phyloP scores from a whole-genome alignment of 2,888 invertebrate species.

The Zeuzera pyrina region DNA sequence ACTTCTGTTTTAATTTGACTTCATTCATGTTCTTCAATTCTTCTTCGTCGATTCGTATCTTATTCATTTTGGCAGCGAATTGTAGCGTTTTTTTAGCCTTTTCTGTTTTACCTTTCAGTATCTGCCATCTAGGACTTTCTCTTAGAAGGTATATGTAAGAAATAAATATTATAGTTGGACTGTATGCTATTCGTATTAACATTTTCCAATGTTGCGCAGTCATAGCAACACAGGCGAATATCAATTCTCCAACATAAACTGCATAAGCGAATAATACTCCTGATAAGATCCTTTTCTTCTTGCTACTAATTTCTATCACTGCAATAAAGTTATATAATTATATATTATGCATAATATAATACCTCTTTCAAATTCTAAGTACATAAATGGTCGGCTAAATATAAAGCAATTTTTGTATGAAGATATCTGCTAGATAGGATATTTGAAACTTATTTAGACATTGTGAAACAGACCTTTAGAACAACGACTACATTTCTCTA shows the following conservation, averaged over 20 bases:
- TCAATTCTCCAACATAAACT: conserved; percentile 42
- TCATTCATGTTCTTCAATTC: conserved; percentile 33
- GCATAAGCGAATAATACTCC: conserved; percentile 44
- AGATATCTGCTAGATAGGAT: no score
- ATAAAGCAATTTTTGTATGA: no score
- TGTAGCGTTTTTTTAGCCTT: conserved; percentile 35
- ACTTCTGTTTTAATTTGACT: conserved; percentile 31
- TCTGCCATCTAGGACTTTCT: conserved; percentile 55
- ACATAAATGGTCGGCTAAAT: no score
- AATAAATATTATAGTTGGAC: conserved; percentile 39
- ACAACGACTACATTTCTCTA: no score
- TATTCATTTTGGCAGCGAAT: conserved; percentile 36
- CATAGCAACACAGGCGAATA: conserved; percentile 48
- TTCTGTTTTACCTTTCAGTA: conserved; percentile 41
- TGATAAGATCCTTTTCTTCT: conserved; percentile 35
- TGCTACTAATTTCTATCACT: conserved; percentile 52
- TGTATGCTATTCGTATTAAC: conserved; percentile 40
- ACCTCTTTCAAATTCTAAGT: no score
- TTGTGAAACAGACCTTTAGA: no score
- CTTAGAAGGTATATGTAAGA: conserved; percentile 30
- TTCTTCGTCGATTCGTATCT: conserved; percentile 32
- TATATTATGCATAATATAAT: no score
- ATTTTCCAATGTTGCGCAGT: conserved; percentile 47
- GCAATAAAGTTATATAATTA: conserved; percentile 18
- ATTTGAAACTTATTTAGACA: no score